Evolutionary conservation across 2,888 invertebrate species (phyloP).

Genomic region (Agriopis aurantiaria): DNA sequence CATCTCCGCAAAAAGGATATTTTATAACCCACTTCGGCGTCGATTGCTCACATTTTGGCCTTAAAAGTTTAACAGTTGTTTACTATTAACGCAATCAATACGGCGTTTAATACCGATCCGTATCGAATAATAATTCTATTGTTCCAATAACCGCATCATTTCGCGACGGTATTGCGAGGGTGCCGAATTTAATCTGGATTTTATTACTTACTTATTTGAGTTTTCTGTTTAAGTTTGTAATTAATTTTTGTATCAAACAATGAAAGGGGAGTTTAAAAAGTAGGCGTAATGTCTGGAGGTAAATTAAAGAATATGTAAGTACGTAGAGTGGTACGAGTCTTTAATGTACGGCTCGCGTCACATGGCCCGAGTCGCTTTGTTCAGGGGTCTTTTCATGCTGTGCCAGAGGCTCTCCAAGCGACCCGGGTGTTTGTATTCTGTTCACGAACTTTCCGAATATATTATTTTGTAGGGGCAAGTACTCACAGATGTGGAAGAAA

Average conservation of each 20-base stretch:
- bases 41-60: conserved; percentile 41
- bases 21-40: conserved; percentile 39
- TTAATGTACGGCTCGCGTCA: conserved; percentile 63
- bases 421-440: conserved; percentile 79
- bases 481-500: conserved; percentile 70
- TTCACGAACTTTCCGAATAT: conserved; percentile 82
- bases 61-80: conserved; percentile 41
- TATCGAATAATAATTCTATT: conserved; percentile 37
- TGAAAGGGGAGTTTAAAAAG: conserved; percentile 30
- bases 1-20: conserved; percentile 41
- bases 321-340: conserved; percentile 8
- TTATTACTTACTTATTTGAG: conserved; percentile 44
- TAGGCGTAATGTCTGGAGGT: conserved; percentile 23
- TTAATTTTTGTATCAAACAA: conserved; percentile 47
- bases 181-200: conserved; percentile 40
- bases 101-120: conserved; percentile 36
- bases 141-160: conserved; percentile 40
- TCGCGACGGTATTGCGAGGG: conserved; percentile 29
- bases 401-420: conserved; percentile 69
- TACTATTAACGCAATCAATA: conserved; percentile 40
- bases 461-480: conserved; percentile 76
- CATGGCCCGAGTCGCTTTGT: conserved; percentile 69
- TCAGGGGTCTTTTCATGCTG: conserved; percentile 68
- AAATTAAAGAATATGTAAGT: conserved; percentile 48
- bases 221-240: conserved; percentile 50